These are phyloP conservation scores for Mesochorus sp. DNA, from an alignment of 2,888 invertebrate genomes.

Conservation along the genomic window DNA sequence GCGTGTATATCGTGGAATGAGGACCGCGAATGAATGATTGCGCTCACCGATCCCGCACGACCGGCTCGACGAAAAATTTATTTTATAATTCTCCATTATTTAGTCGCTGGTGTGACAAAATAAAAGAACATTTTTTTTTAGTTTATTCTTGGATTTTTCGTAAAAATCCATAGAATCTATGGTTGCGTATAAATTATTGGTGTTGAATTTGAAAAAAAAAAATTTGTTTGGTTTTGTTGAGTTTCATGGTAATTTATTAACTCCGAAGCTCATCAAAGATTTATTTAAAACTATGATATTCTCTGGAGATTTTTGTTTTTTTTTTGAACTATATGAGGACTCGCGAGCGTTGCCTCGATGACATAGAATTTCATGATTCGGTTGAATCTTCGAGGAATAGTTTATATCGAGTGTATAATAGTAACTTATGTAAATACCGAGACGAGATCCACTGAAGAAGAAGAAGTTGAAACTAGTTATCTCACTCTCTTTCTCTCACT, in stretches of 20 bases:
- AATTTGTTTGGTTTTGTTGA: no score
- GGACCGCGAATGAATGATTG: constrained; percentile 12
- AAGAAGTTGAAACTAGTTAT: constrained; percentile 61
- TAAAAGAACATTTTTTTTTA: no score
- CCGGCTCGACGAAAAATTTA: constrained; percentile 9
- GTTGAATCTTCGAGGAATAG: constrained; percentile 4
- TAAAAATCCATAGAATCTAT: no score
- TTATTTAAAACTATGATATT: background rate
- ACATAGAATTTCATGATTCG: constrained; percentile 33
- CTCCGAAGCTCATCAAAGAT: no score
- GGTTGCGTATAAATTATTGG: no score
- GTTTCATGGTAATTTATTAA: no score
- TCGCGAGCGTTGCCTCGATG: no score
- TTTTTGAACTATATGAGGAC: no score
- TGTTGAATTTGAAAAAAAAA: no score
- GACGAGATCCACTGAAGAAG: constrained; percentile 8
- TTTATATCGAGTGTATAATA: constrained; percentile 20
- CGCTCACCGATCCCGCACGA: background rate
- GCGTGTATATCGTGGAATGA: background rate
- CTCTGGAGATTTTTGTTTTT: background rate
- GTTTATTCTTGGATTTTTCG: no score
- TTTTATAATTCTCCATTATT: background rate
- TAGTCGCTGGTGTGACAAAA: no score
- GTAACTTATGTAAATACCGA: constrained; percentile 4
- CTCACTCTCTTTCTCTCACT: no score